Conservation (phyloP, 2,113 vertebrate genomes). For the Thamnophis sirtalis region DNA sequence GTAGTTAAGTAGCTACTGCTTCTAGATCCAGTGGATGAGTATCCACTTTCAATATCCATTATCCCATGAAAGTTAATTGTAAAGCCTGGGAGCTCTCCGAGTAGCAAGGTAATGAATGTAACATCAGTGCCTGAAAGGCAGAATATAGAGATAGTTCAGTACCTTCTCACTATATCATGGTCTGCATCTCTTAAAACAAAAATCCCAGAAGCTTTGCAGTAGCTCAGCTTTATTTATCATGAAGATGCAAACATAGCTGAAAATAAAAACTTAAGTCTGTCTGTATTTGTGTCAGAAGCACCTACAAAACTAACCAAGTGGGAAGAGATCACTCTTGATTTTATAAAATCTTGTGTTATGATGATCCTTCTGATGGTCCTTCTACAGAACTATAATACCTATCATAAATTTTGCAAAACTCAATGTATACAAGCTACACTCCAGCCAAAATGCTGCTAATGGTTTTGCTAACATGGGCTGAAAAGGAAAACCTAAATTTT, state of each 20-base stretch:
- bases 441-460: too few species aligned
- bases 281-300: background rate
- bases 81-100: background rate
- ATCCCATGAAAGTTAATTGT: background rate
- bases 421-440: background rate
- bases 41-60: background rate
- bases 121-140: background rate
- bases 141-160: background rate
- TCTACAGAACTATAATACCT: background rate
- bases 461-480: too few species aligned
- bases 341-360: background rate
- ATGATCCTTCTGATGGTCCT: background rate
- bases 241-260: background rate
- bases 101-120: background rate
- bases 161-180: background rate
- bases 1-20: background rate
- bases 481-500: too few species aligned
- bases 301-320: background rate
- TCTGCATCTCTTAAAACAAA: background rate
- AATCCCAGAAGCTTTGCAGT: background rate
- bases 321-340: background rate
- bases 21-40: background rate
- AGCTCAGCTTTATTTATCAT: conserved; percentile 2
- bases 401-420: background rate
- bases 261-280: background rate